phyloP scores from a whole-genome alignment of 2,113 vertebrate genomes.

The Eonycteris spelaea region DNA sequence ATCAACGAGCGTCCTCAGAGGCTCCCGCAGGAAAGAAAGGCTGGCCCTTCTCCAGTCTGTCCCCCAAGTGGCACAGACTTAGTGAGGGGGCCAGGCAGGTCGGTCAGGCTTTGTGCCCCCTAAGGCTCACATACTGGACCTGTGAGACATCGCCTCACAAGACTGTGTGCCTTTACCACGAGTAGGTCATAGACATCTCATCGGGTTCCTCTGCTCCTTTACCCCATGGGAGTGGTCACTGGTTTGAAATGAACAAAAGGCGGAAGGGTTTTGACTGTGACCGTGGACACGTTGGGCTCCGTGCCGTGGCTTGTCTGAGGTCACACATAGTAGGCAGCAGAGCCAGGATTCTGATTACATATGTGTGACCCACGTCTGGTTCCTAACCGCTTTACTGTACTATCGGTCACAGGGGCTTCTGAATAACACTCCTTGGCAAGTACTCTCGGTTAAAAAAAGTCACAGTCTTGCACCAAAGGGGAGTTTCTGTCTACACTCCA shows the following conservation, averaged over 20 bases:
- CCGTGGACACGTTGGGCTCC: neutral
- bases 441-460: neutral
- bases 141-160: neutral
- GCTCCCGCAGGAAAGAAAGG: neutral
- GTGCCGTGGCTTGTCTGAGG: neutral
- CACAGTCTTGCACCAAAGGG: neutral
- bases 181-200: neutral
- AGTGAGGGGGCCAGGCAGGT: no score
- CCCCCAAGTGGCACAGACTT: neutral
- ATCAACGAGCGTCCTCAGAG: no score
- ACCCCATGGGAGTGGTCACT: no score
- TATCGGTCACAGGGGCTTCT: accelerated
- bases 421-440: no score
- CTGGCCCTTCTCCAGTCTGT: neutral
- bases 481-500: neutral
- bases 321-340: neutral
- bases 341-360: neutral
- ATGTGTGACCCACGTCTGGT: no score
- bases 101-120: accelerated
- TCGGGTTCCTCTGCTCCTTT: neutral
- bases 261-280: neutral
- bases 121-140: neutral
- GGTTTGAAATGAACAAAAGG: neutral
- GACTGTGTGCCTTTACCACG: neutral
- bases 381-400: neutral